These are phyloP conservation scores for Perithous albicinctus DNA, from an alignment of 2,888 invertebrate species.

Conservation along the genomic window DNA sequence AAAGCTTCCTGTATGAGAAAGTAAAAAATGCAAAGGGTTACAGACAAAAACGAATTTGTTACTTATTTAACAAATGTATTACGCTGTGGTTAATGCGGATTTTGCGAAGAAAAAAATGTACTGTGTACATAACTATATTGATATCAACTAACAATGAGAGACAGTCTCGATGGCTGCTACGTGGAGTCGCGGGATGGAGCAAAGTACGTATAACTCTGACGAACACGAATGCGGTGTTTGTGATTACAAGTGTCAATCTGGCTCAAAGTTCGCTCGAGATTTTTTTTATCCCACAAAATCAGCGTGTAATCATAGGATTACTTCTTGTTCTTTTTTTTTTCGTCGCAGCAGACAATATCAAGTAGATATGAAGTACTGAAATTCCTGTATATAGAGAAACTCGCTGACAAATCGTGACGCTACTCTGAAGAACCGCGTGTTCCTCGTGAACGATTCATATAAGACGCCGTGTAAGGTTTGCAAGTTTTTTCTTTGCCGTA, in stretches of 20 bases:
- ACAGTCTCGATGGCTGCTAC: no score
- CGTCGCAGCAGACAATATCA: not conserved
- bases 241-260: not conserved
- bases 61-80: no score
- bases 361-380: not conserved
- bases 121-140: not conserved
- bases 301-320: no score
- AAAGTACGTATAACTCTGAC: not conserved
- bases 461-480: slow-evolving; percentile 4
- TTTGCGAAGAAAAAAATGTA: no score
- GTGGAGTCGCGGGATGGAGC: not conserved
- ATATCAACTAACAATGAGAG: not conserved
- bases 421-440: not conserved
- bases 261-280: slow-evolving; percentile 15
- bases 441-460: slow-evolving; percentile 5
- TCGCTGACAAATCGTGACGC: slow-evolving; percentile 1
- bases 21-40: no score
- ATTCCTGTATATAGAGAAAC: not conserved
- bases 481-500: not conserved
- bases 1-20: no score
- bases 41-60: no score
- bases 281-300: slow-evolving; percentile 3
- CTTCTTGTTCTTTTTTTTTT: not conserved
- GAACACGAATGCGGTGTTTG: slow-evolving; percentile 14
- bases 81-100: no score